Base-by-base conservation (phyloP, 2,888 invertebrate species). In the Parnassius glacialis region DNA sequence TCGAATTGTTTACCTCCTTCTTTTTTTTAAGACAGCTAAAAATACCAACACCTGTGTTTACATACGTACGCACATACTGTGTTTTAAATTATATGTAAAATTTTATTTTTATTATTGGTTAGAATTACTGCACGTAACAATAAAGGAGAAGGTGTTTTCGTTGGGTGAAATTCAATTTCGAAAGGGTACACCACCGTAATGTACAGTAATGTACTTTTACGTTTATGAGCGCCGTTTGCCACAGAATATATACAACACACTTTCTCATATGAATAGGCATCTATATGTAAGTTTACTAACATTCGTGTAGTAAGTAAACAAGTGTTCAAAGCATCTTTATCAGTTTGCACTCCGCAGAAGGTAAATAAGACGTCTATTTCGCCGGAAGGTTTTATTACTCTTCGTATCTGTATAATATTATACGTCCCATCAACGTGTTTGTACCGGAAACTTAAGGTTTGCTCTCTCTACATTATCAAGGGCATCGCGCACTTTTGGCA, bases 371-470 rank as follows among this genome's bases (percentile, higher is more conserved):
- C 51, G 55, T 54, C 34, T 41, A 50, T 63, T 59, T 25, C 54
- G 34, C 41, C 48, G 54, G 20, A 50, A 41, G 52, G 12, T 60
- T 64, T 66, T 62, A 64, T 65, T 63, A 57, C 59, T 57, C 48
- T 12, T 20, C 51, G 47, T 52, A 64, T 52, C 20, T 61, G 16
- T 56, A 52, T 58, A 66, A 59, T 48, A 57, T 50, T 50, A 66
- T 59, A 67, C 52, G 57, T 51, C 54, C 60, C 63, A 67, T 69
- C 66, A 63, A 64, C 44, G 59, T 64, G 60, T 65, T 65, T 70
- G 64, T 62, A 57, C 63, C 69, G 66, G 67, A 70, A 67, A 70
- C 67, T 68, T 61, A 52, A 63, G 57, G 64, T 65, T 68, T 61
- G 52, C 56, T 67, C 67, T 67, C 67, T 67, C 68, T 61, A 56